These are phyloP conservation scores for Eueides isabella DNA, from an alignment of 1,140 invertebrate species.

Conservation along the genomic window DNA sequence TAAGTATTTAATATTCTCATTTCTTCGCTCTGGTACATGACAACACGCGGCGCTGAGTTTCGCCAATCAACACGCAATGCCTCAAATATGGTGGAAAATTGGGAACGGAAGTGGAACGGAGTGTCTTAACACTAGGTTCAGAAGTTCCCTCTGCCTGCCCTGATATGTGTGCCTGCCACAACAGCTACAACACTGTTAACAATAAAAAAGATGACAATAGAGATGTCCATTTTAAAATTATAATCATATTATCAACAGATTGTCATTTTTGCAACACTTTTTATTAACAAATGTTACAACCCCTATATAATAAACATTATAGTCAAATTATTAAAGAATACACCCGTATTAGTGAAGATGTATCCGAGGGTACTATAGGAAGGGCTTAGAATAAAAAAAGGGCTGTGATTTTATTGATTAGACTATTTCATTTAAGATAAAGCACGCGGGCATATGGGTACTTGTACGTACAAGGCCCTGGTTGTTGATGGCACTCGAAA, in stretches of 20 bases:
- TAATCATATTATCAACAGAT: neutral
- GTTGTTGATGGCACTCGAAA: constrained; percentile 15
- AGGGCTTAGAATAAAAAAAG: constrained; percentile 32
- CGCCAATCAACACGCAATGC: too few species aligned
- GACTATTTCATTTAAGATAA: constrained; percentile 42
- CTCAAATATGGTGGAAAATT: too few species aligned
- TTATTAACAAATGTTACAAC: constrained; percentile 17
- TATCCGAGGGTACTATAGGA: constrained; percentile 32
- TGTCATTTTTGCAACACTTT: constrained; percentile 19
- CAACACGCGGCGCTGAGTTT: too few species aligned
- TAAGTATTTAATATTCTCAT: too few species aligned
- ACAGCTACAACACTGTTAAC: neutral
- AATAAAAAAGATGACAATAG: neutral
- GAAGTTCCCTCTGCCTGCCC: too few species aligned
- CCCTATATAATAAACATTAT: constrained; percentile 33
- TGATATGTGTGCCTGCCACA: too few species aligned
- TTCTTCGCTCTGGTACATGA: too few species aligned
- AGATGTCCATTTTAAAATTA: neutral
- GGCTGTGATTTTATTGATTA: constrained; percentile 47
- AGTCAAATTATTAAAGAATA: constrained; percentile 39
- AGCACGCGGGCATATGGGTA: constrained; percentile 40
- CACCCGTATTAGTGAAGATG: constrained; percentile 42
- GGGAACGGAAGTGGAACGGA: too few species aligned
- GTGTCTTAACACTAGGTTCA: too few species aligned
- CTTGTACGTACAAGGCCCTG: constrained; percentile 26